Evolutionary conservation across 2,797 vertebrate genomes (phyloP), one percentile per base, ranked within the genome.

Genomic region (Halcyon chelicuti): DNA sequence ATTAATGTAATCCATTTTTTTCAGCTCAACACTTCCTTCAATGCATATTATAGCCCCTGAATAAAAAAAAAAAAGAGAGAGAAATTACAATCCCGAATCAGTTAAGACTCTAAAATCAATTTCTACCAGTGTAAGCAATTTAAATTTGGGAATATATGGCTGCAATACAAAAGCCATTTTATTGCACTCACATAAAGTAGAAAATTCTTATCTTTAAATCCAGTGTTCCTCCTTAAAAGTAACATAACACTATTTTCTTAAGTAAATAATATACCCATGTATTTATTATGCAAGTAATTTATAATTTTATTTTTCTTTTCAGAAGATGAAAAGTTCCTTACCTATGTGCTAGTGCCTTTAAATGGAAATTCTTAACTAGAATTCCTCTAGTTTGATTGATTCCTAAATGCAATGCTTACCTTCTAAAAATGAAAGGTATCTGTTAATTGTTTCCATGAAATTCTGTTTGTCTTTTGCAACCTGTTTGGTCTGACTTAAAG

Each of bases 401-500:
- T 90, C 61, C 25, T 71, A 82, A 94, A 81, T 65, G 33, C 71
- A 81, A 87, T 47, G 71, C 97, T 98, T 98, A 98, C 98, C 98
- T 96, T 98, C 97, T 96, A 99, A 97, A 97, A 98, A 98, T 33
- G 94, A 95, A 93, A 98, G 80, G 57, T 96, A 99, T 94, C 94
- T 97, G 29, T 96, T 97, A 77, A 98, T 92, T 25, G 91, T 97
- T 96, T 98, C 98, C 88, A 96, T 93, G n/a, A 98, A 99, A 79
- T 97, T 92, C 46, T 97, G 93, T 94, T 98, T 98, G 75, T 97
- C 92, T 83, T 96, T 97, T 74, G 93, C 97, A 93, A 98, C 98
- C 54, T 98, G 96, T 88, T 97, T 97, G 18, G 96, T 98, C 40
- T 98, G 97, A 88, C 97, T 97, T 93, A 99, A 94, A 86, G 91